Base-by-base conservation (phyloP, 2,888 invertebrate genomes). In the Aphodius granarius region DNA sequence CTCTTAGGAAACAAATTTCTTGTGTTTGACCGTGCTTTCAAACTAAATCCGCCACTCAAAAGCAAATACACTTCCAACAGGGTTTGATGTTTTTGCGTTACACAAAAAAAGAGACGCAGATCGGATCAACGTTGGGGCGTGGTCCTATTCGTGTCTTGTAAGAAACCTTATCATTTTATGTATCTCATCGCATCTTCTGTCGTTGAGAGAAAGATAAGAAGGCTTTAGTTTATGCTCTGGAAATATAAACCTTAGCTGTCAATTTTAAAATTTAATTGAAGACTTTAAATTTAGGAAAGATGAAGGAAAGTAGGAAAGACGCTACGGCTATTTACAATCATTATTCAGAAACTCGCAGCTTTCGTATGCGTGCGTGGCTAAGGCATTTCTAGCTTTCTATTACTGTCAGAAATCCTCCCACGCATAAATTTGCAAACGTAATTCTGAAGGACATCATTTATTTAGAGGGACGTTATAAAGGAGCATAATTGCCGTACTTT, bases 21-120 rank as follows among this genome's bases (percentile, higher is more conserved):
- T 76, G 74, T 78, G 78, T 78, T 79, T 79, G 76, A 75, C 75
- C 64, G 71, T 73, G 73, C 75, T 78, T 68, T 68, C 21, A n/a
- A 68, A 68, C 20, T 20, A 68, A 68, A 68, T 22, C 20, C 20
- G 22, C 43, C 3, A 68, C 68, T 68, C 20, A n/a, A 68, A 19
- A 68, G 22, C 68, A 68, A 68, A 68, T 22, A 68, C 13, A 66
- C 18, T 19, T 19, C 15, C 20, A 16, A 19, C 20, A 66, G 66
- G 66, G 66, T 66, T 66, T 43, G 43, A 43, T 43, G 43, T 43
- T 43, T 43, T 43, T 43, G n/a, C 43, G 43, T 43, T 43, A 43
- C 43, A 43, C 43, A 43, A 43, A 43, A n/a, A n/a, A 43, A 43
- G 43, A 43, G 43, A 43, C 43, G 43, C 43, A 43, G 9, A 2